Conservation (phyloP, 2,797 vertebrate genomes). For the Accipiter fasciatus region DNA sequence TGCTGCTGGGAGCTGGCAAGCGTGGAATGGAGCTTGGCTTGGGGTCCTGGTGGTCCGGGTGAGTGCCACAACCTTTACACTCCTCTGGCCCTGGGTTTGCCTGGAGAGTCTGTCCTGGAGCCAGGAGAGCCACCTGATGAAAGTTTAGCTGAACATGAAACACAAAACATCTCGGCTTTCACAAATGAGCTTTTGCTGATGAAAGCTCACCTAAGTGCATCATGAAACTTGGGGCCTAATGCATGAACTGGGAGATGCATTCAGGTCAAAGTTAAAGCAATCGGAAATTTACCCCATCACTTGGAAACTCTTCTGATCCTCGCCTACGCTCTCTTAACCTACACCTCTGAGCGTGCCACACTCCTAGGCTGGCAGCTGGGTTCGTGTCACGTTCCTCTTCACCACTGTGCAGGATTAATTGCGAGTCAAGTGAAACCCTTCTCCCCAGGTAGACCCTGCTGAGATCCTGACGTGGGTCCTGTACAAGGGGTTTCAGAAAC, state of each 20-base stretch:
- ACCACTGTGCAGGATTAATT: neutral
- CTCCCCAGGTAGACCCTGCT: neutral
- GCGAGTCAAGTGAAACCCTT: accelerated
- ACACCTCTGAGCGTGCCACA: neutral
- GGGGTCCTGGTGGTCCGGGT: neutral
- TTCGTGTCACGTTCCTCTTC: neutral
- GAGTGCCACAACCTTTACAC: neutral
- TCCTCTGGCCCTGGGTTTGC: neutral
- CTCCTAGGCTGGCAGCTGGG: neutral
- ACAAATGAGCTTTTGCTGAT: neutral
- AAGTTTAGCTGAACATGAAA: neutral
- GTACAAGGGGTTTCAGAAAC: accelerated
- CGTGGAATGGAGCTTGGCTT: neutral
- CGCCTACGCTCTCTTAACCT: neutral
- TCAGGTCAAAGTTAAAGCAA: neutral
- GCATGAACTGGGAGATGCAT: neutral
- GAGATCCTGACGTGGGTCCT: neutral
- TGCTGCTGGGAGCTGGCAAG: neutral
- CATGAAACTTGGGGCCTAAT: neutral
- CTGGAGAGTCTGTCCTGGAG: neutral
- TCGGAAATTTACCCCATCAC: neutral
- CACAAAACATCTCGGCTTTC: neutral
- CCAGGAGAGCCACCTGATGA: neutral
- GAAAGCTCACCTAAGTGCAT: neutral
- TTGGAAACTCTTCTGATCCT: neutral